Percentiles rank a stretch among this genome's conserved stretches.
Evolutionary conservation across 1,140 invertebrate species (phyloP).

Genomic region (Stratiolaelaps scimitus): DNA sequence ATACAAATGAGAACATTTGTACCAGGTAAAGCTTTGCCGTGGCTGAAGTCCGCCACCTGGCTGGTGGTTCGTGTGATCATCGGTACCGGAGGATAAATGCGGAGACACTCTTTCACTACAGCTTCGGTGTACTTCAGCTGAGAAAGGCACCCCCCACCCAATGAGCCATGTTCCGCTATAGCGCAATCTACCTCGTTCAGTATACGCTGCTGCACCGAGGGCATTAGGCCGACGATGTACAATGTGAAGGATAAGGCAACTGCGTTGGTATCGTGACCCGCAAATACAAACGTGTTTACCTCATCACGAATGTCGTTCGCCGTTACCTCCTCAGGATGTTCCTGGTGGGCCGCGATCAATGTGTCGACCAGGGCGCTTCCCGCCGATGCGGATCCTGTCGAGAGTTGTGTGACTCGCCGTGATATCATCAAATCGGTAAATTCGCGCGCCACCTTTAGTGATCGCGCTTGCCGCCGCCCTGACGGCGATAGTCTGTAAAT

Average conservation of each 20-base stretch:
- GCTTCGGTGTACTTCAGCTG: constrained; percentile 40
- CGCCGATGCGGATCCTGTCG: neutral
- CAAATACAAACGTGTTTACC: constrained; percentile 87
- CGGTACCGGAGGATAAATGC: constrained; percentile 34
- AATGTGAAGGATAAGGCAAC: constrained; percentile 40
- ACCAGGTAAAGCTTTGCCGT: constrained; percentile 41
- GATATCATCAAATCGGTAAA: neutral
- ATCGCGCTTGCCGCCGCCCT: constrained; percentile 29
- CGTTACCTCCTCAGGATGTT: constrained; percentile 43
- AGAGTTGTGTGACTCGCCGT: constrained; percentile 11
- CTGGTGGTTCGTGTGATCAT: constrained; percentile 30
- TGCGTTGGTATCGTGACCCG: constrained; percentile 85
- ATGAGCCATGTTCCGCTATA: constrained; percentile 37
- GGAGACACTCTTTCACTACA: constrained; percentile 30
- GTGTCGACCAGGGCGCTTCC: neutral
- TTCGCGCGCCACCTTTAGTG: constrained; percentile 28
- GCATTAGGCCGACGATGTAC: constrained; percentile 40
- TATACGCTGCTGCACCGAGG: constrained; percentile 40
- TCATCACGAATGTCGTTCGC: constrained; percentile 52
- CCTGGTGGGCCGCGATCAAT: neutral
- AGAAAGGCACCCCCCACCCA: constrained; percentile 40
- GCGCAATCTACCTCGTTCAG: constrained; percentile 39
- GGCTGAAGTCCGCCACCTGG: constrained; percentile 30
- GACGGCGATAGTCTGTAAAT: constrained; percentile 30
- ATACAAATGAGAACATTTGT: constrained; percentile 41